Evolutionary conservation across 2,797 vertebrate genomes (phyloP).

Genomic region (Otolemur crassicaudatus): DNA sequence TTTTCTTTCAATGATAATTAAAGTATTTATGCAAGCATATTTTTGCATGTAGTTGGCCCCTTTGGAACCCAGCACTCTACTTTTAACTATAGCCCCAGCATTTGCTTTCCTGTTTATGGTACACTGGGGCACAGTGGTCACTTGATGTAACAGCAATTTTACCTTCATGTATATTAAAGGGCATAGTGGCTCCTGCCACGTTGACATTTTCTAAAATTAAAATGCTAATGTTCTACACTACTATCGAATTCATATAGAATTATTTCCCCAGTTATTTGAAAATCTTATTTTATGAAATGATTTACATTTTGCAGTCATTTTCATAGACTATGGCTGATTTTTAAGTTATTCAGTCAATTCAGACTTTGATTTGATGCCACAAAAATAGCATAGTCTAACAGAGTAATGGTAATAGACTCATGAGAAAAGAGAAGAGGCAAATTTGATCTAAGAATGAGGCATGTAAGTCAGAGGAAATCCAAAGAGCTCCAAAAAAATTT

Average conservation of each 20-base stretch:
- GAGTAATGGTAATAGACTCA: background rate
- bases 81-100: background rate
- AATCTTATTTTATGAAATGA: constrained; percentile 1
- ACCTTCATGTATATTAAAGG: background rate
- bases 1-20: background rate
- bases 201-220: background rate
- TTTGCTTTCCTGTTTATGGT: background rate
- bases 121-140: background rate
- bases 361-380: constrained; percentile 29
- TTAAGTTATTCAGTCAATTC: constrained; percentile 6
- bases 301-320: background rate
- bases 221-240: background rate
- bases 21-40: background rate
- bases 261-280: constrained; percentile 18
- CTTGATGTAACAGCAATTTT: background rate
- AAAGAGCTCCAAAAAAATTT: background rate
- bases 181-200: background rate
- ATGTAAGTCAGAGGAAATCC: background rate
- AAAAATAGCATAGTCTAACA: background rate
- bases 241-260: background rate
- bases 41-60: background rate
- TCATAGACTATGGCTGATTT: background rate
- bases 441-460: background rate
- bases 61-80: background rate
- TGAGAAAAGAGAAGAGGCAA: background rate